phyloP scores from a whole-genome alignment of 2,888 invertebrate species.

The Timandra comae region DNA sequence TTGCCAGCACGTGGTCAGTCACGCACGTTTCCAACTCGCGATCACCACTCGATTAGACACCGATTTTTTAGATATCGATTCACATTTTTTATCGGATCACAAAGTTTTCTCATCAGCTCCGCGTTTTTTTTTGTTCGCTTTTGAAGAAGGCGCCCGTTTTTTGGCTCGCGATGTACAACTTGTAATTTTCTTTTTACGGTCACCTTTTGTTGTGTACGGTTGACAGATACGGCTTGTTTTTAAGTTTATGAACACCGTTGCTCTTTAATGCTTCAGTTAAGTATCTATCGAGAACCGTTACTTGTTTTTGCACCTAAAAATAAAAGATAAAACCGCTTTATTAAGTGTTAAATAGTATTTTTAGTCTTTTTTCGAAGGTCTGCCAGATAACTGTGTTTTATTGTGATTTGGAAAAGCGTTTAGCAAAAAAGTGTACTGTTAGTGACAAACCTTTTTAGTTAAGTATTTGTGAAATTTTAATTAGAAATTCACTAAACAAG shows the following conservation, averaged over 20 bases:
- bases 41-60: slow-evolving; percentile 53
- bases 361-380: slow-evolving; percentile 1
- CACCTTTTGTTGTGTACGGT: slow-evolving; percentile 40
- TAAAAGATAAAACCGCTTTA: slow-evolving; percentile 17
- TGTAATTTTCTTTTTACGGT: slow-evolving; percentile 38
- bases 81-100: slow-evolving; percentile 39
- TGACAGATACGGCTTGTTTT: slow-evolving; percentile 44
- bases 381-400: slow-evolving; percentile 1
- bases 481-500: too few relatives aligned
- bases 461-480: too few relatives aligned
- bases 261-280: slow-evolving; percentile 47
- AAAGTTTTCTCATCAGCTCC: slow-evolving; percentile 25
- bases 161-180: slow-evolving; percentile 44
- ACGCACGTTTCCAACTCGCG: slow-evolving; percentile 53
- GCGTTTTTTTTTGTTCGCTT: slow-evolving; percentile 33
- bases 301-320: slow-evolving; percentile 30
- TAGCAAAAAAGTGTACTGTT: background rate
- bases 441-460: background rate
- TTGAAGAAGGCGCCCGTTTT: slow-evolving; percentile 43
- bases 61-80: slow-evolving; percentile 41
- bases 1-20: slow-evolving; percentile 53
- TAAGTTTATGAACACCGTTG: slow-evolving; percentile 47
- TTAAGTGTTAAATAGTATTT: slow-evolving; percentile 15
- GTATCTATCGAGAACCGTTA: slow-evolving; percentile 39
- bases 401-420: background rate